These are phyloP conservation scores for Drosophila hawaiiensis DNA, from an alignment of 2,888 invertebrate species.

Conservation along the genomic window DNA sequence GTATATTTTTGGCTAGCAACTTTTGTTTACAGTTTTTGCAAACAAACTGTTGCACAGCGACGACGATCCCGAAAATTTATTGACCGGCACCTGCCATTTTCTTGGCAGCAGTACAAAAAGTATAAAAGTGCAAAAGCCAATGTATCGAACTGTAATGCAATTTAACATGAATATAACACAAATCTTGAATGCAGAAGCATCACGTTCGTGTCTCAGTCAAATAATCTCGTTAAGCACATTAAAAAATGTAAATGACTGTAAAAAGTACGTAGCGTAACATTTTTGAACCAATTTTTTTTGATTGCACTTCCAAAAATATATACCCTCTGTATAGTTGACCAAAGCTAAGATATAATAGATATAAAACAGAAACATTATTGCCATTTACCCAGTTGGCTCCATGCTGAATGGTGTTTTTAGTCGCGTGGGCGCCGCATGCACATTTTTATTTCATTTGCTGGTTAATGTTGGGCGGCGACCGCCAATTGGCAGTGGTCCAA, in stretches of 20 bases:
- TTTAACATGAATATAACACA: not conserved
- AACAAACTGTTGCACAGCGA: constrained; percentile 30
- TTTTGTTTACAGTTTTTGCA: constrained; percentile 46
- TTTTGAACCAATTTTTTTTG: not conserved
- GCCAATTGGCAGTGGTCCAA: constrained; percentile 72
- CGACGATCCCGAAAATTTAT: constrained; percentile 27
- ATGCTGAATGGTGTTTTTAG: constrained; percentile 19
- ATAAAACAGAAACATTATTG: constrained; percentile 31
- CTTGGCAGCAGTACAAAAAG: constrained; percentile 63
- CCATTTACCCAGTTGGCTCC: not conserved
- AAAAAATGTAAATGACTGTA: not conserved
- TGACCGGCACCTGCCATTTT: constrained; percentile 48
- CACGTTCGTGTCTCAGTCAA: not conserved
- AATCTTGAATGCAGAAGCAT: not conserved
- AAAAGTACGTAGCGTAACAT: not conserved
- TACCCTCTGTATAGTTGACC: not conserved
- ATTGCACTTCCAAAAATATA: not conserved
- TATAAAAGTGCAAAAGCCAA: constrained; percentile 38
- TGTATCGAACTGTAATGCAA: constrained; percentile 29
- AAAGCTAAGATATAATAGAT: constrained; percentile 19
- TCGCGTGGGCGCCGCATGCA: constrained; percentile 56
- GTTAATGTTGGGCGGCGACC: constrained; percentile 64
- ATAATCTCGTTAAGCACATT: not conserved
- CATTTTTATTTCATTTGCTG: constrained; percentile 64
- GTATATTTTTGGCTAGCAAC: constrained; percentile 20